Percentiles rank a stretch among this genome's conserved stretches.
Conservation (phyloP, 2,797 vertebrate species). For the Rhinella marina region DNA sequence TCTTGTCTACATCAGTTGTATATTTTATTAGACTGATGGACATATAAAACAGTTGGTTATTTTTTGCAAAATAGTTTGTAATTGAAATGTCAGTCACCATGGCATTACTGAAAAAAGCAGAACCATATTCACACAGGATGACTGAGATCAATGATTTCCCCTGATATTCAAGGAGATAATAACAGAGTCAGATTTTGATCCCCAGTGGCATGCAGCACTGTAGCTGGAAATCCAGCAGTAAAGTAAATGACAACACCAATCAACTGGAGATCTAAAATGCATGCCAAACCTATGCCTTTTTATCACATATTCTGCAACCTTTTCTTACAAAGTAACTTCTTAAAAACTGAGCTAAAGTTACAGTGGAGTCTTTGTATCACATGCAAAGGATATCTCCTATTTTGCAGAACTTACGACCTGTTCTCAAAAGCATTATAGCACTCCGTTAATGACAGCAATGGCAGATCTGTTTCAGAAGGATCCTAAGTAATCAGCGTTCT, state of each 20-base stretch:
- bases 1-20: slow-evolving; percentile 11
- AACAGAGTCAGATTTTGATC: background rate
- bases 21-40: background rate
- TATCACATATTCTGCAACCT: background rate
- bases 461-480: too few species aligned
- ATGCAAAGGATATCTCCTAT: too few species aligned
- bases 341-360: background rate
- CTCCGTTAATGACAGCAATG: too few species aligned
- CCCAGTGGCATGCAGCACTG: background rate
- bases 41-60: background rate
- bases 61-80: background rate
- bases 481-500: too few species aligned
- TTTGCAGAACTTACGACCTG: too few species aligned
- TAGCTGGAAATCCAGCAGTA: background rate
- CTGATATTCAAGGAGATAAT: background rate
- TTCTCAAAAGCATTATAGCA: too few species aligned
- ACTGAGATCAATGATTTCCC: background rate
- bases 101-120: background rate
- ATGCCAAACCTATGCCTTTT: background rate
- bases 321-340: background rate
- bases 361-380: too few species aligned
- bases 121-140: slow-evolving; percentile 17
- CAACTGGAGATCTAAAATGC: background rate
- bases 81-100: background rate
- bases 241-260: slow-evolving; percentile 18